Conservation (phyloP, 2,113 vertebrate genomes). For the Calidris pygmaea region DNA sequence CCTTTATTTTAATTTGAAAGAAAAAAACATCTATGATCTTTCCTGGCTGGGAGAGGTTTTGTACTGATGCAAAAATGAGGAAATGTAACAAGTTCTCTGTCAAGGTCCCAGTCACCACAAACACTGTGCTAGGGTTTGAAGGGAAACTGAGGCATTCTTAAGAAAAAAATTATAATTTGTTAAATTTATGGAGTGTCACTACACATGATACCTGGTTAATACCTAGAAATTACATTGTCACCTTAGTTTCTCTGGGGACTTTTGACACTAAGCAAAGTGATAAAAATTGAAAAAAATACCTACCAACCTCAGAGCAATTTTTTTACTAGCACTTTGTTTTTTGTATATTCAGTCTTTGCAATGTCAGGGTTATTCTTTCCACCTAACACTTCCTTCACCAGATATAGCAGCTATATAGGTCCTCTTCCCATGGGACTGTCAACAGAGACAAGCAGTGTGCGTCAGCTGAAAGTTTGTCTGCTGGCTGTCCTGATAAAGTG, state of each 20-base stretch:
- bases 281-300: neutral
- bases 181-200: neutral
- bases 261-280: neutral
- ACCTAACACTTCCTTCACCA: neutral
- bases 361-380: slow-evolving; percentile 6
- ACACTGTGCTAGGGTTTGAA: neutral
- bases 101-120: neutral
- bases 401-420: neutral
- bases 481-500: neutral
- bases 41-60: neutral
- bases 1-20: neutral
- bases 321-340: neutral
- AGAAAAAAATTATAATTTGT: neutral
- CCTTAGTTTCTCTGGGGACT: neutral
- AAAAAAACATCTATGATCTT: neutral
- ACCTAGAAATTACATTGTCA: neutral
- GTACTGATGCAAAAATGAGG: neutral
- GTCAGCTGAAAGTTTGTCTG: neutral
- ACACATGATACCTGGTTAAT: neutral
- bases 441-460: neutral
- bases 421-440: neutral
- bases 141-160: neutral
- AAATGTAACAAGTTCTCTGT: neutral
- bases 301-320: neutral
- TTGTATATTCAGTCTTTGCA: neutral